Evolutionary conservation across 64 coral and sea anemone genomes (phyloP), one percentile per base, ranked within the genome.

Genomic region (Anthopleura sola): DNA sequence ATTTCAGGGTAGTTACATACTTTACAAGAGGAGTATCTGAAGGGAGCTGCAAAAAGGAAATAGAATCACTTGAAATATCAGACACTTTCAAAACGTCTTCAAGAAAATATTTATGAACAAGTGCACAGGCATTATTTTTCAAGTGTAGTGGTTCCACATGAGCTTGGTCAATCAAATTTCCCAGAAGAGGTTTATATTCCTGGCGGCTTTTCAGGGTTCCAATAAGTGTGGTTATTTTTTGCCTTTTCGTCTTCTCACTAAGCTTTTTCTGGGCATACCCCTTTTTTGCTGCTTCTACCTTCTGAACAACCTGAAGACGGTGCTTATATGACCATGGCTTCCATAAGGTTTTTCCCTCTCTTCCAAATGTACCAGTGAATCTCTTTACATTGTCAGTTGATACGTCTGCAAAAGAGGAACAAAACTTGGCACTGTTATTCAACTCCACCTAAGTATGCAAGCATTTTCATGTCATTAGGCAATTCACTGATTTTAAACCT

Each of bases 401-500:
- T 28, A 92, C 90, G 84, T 87, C 62, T 66, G 85, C 78, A 87
- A 92, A 92, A 37, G 85, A 83, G n/a, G 64, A 92, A 33, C 84
- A 92, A 81, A 78, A 87, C 31, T 75, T 82, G 13, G 78, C 57
- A 47, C 84, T 82, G 84, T 92, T 87, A 62, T 32, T 83, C 24
- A 83, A 60, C 90, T 39, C 85, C 85, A 60, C 18, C 23, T 7
- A 92, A 28, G 47, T 87, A 92, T 21, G 44, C 49, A 10, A 92
- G 44, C 90, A 92, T 87, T 32, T 92, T 92, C 90, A 92, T 92
- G 60, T 92, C 85, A 55, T 92, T 92, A 60, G 90, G 90, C 13
- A 92, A 40, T 78, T 92, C 90, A 46, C 77, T 17, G 31, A 92
- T 55, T 36, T 78, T 19, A 26, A 92, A 92, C 48, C 86, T 87